These are phyloP conservation scores for Okamejei kenojei DNA, from an alignment of 2,797 vertebrate species.

Conservation along the genomic window DNA sequence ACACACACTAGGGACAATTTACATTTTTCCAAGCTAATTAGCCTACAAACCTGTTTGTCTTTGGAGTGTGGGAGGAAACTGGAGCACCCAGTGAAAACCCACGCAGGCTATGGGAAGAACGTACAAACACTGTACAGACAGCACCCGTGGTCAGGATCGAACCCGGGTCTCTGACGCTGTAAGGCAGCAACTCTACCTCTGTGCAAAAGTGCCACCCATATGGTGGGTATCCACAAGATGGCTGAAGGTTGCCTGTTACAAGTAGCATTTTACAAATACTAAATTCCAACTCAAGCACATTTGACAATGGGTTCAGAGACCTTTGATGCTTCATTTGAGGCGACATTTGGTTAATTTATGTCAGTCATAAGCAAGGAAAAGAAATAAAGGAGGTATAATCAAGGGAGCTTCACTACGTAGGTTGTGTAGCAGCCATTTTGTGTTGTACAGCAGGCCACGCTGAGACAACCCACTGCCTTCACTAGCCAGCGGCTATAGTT, in stretches of 20 bases:
- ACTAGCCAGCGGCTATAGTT: background rate
- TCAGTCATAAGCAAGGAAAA: background rate
- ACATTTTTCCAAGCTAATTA: no score
- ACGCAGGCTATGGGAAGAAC: no score
- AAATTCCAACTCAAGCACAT: background rate
- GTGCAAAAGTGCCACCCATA: background rate
- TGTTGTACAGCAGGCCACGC: background rate
- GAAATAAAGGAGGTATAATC: background rate
- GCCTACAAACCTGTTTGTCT: no score
- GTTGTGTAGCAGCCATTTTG: background rate
- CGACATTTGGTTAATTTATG: background rate
- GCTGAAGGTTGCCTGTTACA: background rate
- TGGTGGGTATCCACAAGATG: background rate
- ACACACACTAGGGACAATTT: no score
- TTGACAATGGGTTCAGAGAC: background rate
- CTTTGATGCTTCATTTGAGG: background rate
- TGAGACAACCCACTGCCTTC: background rate
- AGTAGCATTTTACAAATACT: background rate
- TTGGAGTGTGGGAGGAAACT: no score
- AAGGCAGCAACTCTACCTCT: no score
- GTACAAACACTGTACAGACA: no score
- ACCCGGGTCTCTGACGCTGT: no score
- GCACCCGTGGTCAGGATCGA: no score
- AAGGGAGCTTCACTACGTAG: background rate
- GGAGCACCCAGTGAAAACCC: no score